Conservation (phyloP, 2,888 invertebrate species). For the Latrodectus elegans region DNA sequence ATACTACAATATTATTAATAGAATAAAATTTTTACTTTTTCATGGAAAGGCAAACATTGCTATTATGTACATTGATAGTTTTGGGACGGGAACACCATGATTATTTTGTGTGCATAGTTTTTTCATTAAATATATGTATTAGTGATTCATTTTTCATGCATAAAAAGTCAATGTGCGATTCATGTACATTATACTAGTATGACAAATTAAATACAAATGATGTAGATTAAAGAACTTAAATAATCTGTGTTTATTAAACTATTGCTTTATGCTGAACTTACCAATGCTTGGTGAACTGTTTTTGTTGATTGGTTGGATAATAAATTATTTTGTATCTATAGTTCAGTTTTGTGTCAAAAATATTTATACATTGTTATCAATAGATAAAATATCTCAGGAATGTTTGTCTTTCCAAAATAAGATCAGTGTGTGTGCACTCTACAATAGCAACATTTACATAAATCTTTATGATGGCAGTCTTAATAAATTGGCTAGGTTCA, state of each 20-base stretch:
- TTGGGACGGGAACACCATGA: constrained; percentile 38
- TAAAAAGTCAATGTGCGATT: constrained; percentile 1
- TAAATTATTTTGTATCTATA: too few species aligned
- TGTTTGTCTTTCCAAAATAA: constrained; percentile 53
- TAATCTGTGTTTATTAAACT: too few species aligned
- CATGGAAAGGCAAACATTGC: constrained; percentile 58
- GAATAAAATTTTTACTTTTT: constrained; percentile 37
- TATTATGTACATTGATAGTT: constrained; percentile 16
- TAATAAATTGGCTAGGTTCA: constrained; percentile 20
- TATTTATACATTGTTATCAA: not conserved
- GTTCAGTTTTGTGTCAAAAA: not conserved
- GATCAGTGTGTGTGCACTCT: not conserved
- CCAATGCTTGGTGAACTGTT: too few species aligned
- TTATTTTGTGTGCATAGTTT: constrained; percentile 16
- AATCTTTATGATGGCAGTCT: constrained; percentile 18
- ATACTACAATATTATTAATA: constrained; percentile 43
- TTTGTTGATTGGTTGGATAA: too few species aligned
- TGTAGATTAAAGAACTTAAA: not conserved
- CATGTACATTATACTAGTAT: not conserved
- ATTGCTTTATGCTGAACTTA: too few species aligned
- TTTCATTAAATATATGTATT: not conserved
- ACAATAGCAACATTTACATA: constrained; percentile 23
- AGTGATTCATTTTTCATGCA: not conserved
- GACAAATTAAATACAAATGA: not conserved
- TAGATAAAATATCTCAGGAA: constrained; percentile 4